Conservation (phyloP, 1,140 invertebrate species). For the Philaenus spumarius region DNA sequence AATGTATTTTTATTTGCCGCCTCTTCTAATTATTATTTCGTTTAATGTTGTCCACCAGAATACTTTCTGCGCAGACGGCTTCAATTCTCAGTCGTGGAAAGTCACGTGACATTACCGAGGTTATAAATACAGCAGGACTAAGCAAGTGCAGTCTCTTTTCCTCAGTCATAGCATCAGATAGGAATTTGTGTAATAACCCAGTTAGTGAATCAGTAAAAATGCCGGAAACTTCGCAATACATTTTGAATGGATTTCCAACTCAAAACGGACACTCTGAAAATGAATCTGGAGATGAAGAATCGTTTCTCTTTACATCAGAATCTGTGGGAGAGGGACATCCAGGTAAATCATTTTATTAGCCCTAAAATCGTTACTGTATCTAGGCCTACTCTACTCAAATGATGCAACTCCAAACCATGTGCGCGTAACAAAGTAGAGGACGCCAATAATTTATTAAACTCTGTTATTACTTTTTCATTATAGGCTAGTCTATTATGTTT, state of each 20-base stretch:
- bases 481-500: too few species aligned
- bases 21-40: too few species aligned
- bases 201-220: slow-evolving; percentile 16
- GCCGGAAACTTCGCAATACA: slow-evolving; percentile 28
- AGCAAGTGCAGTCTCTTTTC: slow-evolving; percentile 3
- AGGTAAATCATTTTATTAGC: slow-evolving; percentile 52
- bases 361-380: not conserved
- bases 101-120: slow-evolving; percentile 14
- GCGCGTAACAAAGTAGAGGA: not conserved
- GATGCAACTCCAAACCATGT: not conserved
- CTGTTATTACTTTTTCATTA: not conserved
- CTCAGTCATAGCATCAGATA: slow-evolving; percentile 3
- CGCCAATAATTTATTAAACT: not conserved
- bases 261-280: slow-evolving; percentile 58
- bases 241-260: slow-evolving; percentile 30
- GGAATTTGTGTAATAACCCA: not conserved
- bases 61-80: too few species aligned
- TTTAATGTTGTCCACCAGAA: too few species aligned
- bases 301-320: slow-evolving; percentile 97
- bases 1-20: too few species aligned
- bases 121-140: slow-evolving; percentile 8
- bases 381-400: not conserved
- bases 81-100: too few species aligned
- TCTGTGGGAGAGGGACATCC: slow-evolving; percentile 99
- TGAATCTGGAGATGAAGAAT: slow-evolving; percentile 74